A percentile compares a stretch with the other conserved stretches of the same genome.
Conservation (phyloP, 2,797 vertebrate species). For the Cyprinodon diabolis region DNA sequence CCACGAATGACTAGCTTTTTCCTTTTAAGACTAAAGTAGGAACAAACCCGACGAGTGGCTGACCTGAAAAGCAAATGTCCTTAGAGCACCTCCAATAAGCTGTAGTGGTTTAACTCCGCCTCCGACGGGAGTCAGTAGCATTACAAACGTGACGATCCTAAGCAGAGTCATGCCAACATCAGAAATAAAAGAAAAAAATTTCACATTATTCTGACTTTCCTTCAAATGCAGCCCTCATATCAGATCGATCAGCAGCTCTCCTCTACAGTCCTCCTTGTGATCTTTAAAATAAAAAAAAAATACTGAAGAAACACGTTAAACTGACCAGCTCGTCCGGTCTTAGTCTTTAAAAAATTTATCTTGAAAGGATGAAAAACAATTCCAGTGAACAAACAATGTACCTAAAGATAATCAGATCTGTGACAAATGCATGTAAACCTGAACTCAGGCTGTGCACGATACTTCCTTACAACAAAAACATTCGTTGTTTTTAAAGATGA, state of each 20-base stretch:
- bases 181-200: slow-evolving; percentile 9
- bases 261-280: slow-evolving; percentile 4
- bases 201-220: slow-evolving; percentile 1
- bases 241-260: slow-evolving; percentile 2
- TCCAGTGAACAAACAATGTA: slow-evolving; percentile 1
- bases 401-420: neutral
- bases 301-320: neutral
- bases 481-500: neutral
- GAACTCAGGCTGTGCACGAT: slow-evolving; percentile 13
- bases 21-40: slow-evolving; percentile 28
- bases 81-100: slow-evolving; percentile 1
- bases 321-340: neutral
- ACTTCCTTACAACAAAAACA: slow-evolving; percentile 2
- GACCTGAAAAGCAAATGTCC: slow-evolving; percentile 17
- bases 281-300: slow-evolving; percentile 11
- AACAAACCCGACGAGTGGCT: slow-evolving; percentile 9
- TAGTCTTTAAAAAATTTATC: slow-evolving; percentile 3
- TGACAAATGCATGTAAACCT: slow-evolving; percentile 13
- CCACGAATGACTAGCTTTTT: neutral
- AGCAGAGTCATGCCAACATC: slow-evolving; percentile 30
- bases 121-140: slow-evolving; percentile 59
- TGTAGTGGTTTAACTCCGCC: slow-evolving; percentile 32
- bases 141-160: slow-evolving; percentile 28
- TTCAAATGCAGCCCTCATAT: neutral
- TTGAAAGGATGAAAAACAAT: neutral